These are phyloP conservation scores for Melinopterus prodromus DNA, from an alignment of 2,888 invertebrate species.

Conservation along the genomic window DNA sequence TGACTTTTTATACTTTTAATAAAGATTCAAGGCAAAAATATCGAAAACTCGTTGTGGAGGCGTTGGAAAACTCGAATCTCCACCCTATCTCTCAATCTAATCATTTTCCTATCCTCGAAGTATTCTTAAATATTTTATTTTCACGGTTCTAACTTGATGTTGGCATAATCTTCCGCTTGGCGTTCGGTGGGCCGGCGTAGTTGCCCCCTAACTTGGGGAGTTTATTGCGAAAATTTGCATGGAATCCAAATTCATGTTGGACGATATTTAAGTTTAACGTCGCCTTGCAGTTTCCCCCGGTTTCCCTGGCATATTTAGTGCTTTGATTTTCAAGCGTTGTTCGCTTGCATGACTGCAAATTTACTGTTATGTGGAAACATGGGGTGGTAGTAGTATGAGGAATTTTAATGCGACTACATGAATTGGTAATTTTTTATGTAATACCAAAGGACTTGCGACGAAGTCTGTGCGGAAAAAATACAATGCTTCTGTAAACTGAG, in stretches of 20 bases:
- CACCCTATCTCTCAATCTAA: not conserved
- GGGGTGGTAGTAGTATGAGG: not conserved
- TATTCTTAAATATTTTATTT: not conserved
- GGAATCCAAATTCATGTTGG: constrained; percentile 52
- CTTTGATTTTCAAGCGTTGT: not conserved
- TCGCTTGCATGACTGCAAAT: constrained; percentile 4
- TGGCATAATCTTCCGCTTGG: constrained; percentile 35
- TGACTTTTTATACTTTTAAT: not conserved
- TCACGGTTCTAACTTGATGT: not conserved
- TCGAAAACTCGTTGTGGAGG: not conserved
- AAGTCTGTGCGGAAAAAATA: not conserved
- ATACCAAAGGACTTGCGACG: not conserved
- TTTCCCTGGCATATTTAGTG: not conserved
- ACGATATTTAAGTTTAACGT: constrained; percentile 51
- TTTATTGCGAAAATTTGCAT: constrained; percentile 55
- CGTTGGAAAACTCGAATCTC: not conserved
- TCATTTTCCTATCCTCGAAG: not conserved
- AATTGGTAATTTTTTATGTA: not conserved
- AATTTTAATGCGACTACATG: not conserved
- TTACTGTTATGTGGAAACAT: not conserved
- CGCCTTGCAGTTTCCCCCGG: constrained; percentile 8
- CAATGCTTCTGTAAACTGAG: not conserved
- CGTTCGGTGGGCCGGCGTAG: not conserved
- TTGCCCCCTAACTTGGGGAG: constrained; percentile 31
- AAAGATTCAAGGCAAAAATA: not conserved